These are phyloP conservation scores for Carassius auratus DNA, from an alignment of 2,113 vertebrate genomes.

Conservation along the genomic window DNA sequence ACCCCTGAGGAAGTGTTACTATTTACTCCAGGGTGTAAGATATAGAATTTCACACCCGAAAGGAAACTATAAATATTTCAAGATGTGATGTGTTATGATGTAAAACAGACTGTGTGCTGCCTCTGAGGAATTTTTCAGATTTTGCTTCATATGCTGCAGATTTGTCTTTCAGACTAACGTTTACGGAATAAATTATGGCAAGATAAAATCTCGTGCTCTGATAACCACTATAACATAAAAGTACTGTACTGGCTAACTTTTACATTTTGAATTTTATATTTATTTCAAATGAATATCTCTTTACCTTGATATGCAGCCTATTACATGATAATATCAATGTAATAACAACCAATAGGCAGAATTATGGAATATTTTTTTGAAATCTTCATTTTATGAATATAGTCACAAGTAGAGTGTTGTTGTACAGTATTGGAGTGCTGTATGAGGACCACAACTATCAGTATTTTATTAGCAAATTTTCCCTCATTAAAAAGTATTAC, in stretches of 20 bases:
- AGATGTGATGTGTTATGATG: constrained; percentile 47
- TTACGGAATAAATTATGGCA: not conserved
- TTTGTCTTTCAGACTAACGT: not conserved
- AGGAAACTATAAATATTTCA: constrained; percentile 42
- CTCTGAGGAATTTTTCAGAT: not conserved
- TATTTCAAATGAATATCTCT: too few relatives aligned
- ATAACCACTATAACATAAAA: not conserved
- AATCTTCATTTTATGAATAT: not conserved
- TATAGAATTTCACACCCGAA: constrained; percentile 5
- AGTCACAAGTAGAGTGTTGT: not conserved
- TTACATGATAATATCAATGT: not conserved
- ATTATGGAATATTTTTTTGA: not conserved
- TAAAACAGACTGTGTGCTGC: not conserved
- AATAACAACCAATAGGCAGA: not conserved
- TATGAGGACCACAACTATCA: not conserved
- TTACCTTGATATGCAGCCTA: not conserved
- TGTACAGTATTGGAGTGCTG: not conserved
- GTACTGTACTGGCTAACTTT: not conserved
- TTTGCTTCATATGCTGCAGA: not conserved
- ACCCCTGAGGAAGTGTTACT: constrained; percentile 62
- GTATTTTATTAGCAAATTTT: not conserved
- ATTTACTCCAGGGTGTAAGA: constrained; percentile 58
- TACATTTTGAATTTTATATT: not conserved
- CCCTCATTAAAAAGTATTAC: constrained; percentile 2
- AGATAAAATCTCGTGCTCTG: not conserved